phyloP scores from a whole-genome alignment of 2,797 vertebrate species.

The Mico argentatus region DNA sequence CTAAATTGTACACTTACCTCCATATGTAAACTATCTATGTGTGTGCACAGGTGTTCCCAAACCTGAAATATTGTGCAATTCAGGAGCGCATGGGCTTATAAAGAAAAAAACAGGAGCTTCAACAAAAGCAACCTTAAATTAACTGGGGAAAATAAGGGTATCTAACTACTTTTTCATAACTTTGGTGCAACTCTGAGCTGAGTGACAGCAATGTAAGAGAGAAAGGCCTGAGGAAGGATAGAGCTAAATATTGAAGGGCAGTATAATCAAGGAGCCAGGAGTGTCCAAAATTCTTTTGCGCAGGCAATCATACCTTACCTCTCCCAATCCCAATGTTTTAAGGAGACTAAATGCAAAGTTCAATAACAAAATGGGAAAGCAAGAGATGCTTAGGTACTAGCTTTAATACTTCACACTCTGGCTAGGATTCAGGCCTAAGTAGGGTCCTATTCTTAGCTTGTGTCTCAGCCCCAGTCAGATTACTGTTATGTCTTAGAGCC shows the following conservation, averaged over 20 bases:
- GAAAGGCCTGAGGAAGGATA: background rate
- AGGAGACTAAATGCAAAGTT: background rate
- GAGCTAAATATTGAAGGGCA: background rate
- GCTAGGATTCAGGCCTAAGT: background rate
- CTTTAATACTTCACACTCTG: accelerated
- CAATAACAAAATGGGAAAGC: background rate
- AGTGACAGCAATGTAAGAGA: background rate
- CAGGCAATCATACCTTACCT: background rate
- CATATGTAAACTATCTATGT: background rate
- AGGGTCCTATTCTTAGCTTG: background rate
- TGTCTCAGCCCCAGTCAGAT: background rate
- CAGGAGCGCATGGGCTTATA: background rate
- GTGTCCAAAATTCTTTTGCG: background rate
- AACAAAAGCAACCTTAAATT: background rate
- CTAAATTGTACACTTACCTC: background rate
- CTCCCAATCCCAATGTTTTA: background rate
- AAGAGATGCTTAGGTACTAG: background rate
- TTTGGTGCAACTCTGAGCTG: background rate
- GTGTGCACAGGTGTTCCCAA: background rate
- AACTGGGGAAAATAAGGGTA: background rate
- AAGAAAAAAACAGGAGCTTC: background rate
- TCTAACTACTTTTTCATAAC: background rate
- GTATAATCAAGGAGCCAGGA: background rate
- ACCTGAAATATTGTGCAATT: background rate
- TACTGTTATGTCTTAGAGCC: background rate